These are phyloP conservation scores for Camelus dromedarius DNA, from an alignment of 2,113 vertebrate species.

Conservation along the genomic window DNA sequence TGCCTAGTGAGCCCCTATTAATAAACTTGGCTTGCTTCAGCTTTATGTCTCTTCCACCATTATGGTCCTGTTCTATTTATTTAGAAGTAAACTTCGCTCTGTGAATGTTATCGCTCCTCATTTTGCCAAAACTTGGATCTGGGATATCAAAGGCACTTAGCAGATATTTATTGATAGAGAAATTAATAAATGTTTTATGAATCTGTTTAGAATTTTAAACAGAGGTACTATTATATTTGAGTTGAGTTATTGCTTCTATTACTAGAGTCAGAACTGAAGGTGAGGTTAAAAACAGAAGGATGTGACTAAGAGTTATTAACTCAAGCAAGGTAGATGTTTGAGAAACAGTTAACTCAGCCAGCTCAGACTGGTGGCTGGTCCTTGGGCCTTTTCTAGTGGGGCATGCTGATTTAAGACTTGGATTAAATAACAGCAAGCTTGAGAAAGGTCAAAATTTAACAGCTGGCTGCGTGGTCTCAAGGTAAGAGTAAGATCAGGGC, in stretches of 20 bases:
- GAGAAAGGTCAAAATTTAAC: background rate
- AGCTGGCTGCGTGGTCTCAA: background rate
- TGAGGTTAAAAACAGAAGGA: background rate
- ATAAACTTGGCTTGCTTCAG: background rate
- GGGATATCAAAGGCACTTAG: background rate
- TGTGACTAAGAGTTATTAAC: background rate
- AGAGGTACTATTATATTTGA: background rate
- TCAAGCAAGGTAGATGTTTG: background rate
- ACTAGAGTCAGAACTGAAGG: background rate
- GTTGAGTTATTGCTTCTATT: background rate
- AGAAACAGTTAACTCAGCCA: background rate
- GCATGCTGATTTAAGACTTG: background rate
- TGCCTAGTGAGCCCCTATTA: background rate
- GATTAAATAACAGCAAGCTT: background rate
- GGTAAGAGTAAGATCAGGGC: background rate
- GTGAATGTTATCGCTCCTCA: background rate
- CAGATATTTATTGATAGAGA: background rate
- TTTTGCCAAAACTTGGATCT: background rate
- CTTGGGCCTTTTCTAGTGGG: background rate
- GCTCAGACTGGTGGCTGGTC: background rate
- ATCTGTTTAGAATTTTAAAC: background rate
- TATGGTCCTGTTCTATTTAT: background rate
- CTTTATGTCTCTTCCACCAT: background rate
- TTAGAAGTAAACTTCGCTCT: background rate
- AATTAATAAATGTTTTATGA: background rate